Conservation (phyloP, 1,140 invertebrate genomes). For the Bathynomus jamesi region DNA sequence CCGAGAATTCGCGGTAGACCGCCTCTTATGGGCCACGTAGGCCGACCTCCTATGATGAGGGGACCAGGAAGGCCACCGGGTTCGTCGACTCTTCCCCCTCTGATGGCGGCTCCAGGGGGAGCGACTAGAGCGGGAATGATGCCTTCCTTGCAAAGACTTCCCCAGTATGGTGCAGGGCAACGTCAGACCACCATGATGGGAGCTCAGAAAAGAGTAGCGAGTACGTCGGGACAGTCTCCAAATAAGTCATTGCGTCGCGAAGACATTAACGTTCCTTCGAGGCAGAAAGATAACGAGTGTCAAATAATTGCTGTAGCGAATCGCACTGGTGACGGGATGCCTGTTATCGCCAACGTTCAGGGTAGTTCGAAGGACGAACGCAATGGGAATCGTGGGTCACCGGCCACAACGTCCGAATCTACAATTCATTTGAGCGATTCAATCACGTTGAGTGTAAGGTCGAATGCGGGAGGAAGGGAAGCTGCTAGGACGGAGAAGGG, state of each 20-base stretch:
- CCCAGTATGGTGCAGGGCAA: constrained; percentile 21
- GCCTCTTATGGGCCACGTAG: constrained; percentile 32
- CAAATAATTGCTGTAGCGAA: constrained; percentile 62
- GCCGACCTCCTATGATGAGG: constrained; percentile 26
- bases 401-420: constrained; percentile 42
- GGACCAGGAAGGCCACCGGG: constrained; percentile 33
- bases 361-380: constrained; percentile 42
- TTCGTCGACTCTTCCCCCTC: constrained; percentile 28
- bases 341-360: constrained; percentile 63
- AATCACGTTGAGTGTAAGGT: constrained; percentile 54
- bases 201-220: constrained; percentile 16
- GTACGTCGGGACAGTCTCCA: constrained; percentile 26
- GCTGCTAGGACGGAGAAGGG: constrained; percentile 44
- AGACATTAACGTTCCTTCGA: constrained; percentile 47
- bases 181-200: constrained; percentile 17
- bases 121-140: constrained; percentile 28
- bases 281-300: constrained; percentile 55
- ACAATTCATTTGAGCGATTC: constrained; percentile 55
- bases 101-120: constrained; percentile 34
- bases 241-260: constrained; percentile 28
- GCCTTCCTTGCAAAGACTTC: constrained; percentile 30
- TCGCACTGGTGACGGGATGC: constrained; percentile 56
- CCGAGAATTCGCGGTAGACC: constrained; percentile 30
- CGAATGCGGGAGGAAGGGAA: constrained; percentile 45
- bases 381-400: not conserved